Base-by-base conservation (phyloP, 1,140 invertebrate genomes). In the Diploscapter pachys region DNA sequence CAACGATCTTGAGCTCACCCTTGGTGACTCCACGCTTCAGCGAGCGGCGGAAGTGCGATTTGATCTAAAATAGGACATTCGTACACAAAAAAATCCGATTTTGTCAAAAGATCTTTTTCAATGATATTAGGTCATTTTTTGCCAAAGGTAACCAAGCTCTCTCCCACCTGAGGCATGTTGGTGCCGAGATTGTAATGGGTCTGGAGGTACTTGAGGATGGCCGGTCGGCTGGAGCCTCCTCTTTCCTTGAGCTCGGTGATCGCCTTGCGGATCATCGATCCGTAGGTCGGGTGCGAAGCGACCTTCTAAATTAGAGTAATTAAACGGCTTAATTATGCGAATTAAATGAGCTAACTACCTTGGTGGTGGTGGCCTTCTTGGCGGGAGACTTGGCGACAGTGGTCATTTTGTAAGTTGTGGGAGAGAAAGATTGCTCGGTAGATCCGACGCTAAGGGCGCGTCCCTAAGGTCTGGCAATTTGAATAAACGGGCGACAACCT, bases 161-260 rank as follows among this genome's bases (percentile, higher is more conserved):
- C n/a, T 66, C 4, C 8, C 6, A 78, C 76, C 9, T 76, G 50
- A 9, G 9, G 57, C n/a, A 78, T 65, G 63, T 85, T 83, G 49
- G 78, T 78, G 48, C 81, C 84, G 49, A 86, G 81, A 59, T 84
- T 86, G 82, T 81, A 86, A 80, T 85, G 85, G 51, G 81, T 72
- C 49, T 79, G 9, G 67, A 87, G 85, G 82, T 86, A 85, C 72
- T 86, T 86, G n/a, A 83, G 65, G 63, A 87, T 85, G 48, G 85
- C 85, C 68, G 82, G 79, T 63, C 83, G 78, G 11, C 85, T 86
- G 4, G 86, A 85, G 56, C 81, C 81, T 5, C 78, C 80, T 53
- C 68, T 63, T 52, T 79, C 81, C 71, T 82, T 75, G 8, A 81
- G 62, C 2, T 57, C n/a, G 5, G 31, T 64, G 55, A 79, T 74